phyloP scores from a whole-genome alignment of 2,797 vertebrate genomes.

The Crenuchus spilurus region DNA sequence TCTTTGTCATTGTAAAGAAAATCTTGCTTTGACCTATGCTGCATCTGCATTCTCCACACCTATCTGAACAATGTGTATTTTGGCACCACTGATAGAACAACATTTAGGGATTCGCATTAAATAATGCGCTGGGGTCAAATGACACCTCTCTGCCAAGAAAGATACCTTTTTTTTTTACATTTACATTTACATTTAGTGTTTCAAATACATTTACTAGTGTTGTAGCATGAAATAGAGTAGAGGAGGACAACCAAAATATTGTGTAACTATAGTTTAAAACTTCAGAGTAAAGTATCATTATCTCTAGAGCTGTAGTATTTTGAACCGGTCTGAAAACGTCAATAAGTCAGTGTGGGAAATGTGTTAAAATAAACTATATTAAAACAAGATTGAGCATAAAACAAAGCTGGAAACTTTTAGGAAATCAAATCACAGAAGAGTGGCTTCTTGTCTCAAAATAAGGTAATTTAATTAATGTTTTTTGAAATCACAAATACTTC shows the following conservation, averaged over 20 bases:
- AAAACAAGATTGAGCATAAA: not conserved
- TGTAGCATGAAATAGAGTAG: not conserved
- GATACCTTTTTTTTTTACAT: too few relatives aligned
- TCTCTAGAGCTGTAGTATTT: not conserved
- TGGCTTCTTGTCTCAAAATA: not conserved
- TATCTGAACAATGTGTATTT: too few relatives aligned
- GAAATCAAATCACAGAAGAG: constrained; percentile 8
- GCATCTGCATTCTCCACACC: too few relatives aligned
- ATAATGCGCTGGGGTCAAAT: too few relatives aligned
- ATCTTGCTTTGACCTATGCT: too few relatives aligned
- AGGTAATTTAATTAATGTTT: not conserved
- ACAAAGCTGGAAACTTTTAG: constrained; percentile 3
- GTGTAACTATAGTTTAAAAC: not conserved
- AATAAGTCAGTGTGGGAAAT: not conserved
- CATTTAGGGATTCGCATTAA: too few relatives aligned
- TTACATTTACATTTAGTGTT: not conserved
- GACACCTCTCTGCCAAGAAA: too few relatives aligned
- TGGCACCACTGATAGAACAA: too few relatives aligned
- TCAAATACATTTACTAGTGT: not conserved
- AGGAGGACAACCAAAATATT: not conserved
- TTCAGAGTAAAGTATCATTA: not conserved
- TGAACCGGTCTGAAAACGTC: not conserved
- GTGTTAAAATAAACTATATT: not conserved
- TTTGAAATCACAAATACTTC: constrained; percentile 39
- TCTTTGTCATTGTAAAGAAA: too few relatives aligned